phyloP scores from a whole-genome alignment of 1,140 invertebrate species.

The Eriosoma lanigerum region DNA sequence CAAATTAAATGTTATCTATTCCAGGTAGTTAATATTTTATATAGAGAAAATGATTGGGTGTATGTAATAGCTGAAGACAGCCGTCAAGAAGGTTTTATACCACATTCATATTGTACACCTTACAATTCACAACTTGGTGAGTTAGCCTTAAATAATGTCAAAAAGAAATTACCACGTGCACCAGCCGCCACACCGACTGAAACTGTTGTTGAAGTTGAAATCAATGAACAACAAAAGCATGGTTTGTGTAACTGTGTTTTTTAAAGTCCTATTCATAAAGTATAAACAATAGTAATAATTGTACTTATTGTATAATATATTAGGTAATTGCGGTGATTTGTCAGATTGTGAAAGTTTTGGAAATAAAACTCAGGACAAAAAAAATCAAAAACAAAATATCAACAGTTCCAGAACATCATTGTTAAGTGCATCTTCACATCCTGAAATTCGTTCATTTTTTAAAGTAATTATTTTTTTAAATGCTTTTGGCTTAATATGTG shows the following conservation, averaged over 20 bases:
- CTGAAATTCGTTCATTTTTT: slow-evolving; percentile 80
- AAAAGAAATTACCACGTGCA: slow-evolving; percentile 81
- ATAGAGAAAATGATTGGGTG: slow-evolving; percentile 94
- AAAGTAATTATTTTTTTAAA: slow-evolving; percentile 63
- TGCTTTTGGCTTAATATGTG: neutral
- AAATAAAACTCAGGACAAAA: slow-evolving; percentile 62
- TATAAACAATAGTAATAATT: neutral
- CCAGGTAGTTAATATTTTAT: slow-evolving; percentile 85
- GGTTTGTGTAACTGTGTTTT: slow-evolving; percentile 53
- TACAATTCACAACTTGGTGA: slow-evolving; percentile 76
- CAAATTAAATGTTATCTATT: slow-evolving; percentile 53
- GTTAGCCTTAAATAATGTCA: slow-evolving; percentile 69
- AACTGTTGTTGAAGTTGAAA: slow-evolving; percentile 55
- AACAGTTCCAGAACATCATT: slow-evolving; percentile 65
- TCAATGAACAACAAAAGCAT: slow-evolving; percentile 54
- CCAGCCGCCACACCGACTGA: slow-evolving; percentile 56
- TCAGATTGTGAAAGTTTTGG: slow-evolving; percentile 68
- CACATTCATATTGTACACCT: slow-evolving; percentile 88
- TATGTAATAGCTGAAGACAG: slow-evolving; percentile 90
- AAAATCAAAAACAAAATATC: slow-evolving; percentile 60
- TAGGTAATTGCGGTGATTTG: slow-evolving; percentile 59
- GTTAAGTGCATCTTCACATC: slow-evolving; percentile 66
- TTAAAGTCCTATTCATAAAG: neutral
- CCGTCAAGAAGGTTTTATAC: slow-evolving; percentile 89
- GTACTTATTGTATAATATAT: neutral